Evolutionary conservation across 2,888 invertebrate species (phyloP).

Genomic region (Agriopis marginaria): DNA sequence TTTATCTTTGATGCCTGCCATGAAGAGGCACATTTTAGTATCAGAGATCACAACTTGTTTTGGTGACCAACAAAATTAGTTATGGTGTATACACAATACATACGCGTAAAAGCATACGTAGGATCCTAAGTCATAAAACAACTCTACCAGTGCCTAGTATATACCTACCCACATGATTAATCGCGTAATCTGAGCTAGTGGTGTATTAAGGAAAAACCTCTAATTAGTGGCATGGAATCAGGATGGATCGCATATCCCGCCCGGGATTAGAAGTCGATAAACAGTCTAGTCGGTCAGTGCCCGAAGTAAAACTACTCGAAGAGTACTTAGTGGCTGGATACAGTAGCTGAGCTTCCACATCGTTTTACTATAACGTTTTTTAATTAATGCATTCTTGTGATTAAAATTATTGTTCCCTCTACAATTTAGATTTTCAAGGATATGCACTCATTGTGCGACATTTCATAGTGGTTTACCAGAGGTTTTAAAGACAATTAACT

Average conservation of each 20-base stretch:
- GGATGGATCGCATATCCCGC: slow-evolving; percentile 47
- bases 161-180: slow-evolving; percentile 39
- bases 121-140: not conserved
- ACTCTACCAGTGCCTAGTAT: not conserved
- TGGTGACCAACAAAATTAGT: not conserved
- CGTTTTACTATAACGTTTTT: too few species aligned
- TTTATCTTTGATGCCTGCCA: too few species aligned
- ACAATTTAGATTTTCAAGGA: too few species aligned
- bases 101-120: not conserved
- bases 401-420: too few species aligned
- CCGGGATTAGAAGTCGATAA: slow-evolving; percentile 57
- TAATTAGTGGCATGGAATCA: slow-evolving; percentile 52
- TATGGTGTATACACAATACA: not conserved
- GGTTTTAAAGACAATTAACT: too few species aligned
- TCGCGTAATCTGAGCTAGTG: slow-evolving; percentile 38
- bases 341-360: slow-evolving; percentile 2
- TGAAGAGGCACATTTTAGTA: too few species aligned
- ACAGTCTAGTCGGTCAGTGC: slow-evolving; percentile 44
- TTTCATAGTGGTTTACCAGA: too few species aligned
- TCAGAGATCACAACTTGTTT: not conserved
- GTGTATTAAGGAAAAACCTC: slow-evolving; percentile 43
- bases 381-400: too few species aligned
- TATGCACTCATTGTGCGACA: too few species aligned
- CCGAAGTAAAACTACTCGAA: slow-evolving; percentile 29
- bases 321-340: not conserved